Conservation (phyloP, 2,113 vertebrate species). For the Gobiocypris rarus region DNA sequence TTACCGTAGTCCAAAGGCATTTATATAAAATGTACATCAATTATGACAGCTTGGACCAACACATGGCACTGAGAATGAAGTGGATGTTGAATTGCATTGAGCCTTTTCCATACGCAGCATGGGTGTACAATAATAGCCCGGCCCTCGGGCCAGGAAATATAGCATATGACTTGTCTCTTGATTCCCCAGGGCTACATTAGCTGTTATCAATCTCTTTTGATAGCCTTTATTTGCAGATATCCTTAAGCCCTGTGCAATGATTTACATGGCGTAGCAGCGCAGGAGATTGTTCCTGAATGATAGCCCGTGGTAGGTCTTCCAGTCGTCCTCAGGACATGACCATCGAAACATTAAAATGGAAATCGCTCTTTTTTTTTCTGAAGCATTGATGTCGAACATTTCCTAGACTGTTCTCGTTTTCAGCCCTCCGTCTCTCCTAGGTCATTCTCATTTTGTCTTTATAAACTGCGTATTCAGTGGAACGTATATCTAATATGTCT, state of each 20-base stretch:
- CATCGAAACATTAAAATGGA: conserved; percentile 45
- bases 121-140: conserved; percentile 39
- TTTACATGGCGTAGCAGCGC: conserved; percentile 40
- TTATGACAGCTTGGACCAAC: conserved; percentile 44
- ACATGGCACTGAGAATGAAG: conserved; percentile 27
- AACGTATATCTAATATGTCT: conserved; percentile 9
- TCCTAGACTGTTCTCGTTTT: conserved; percentile 13
- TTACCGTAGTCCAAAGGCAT: conserved; percentile 25
- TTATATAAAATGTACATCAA: conserved; percentile 39
- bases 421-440: neutral
- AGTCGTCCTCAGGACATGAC: conserved; percentile 24
- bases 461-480: conserved; percentile 15
- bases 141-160: conserved; percentile 41
- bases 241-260: conserved; percentile 45
- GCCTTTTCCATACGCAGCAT: conserved; percentile 35
- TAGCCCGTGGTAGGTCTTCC: conserved; percentile 32
- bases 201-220: conserved; percentile 41
- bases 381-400: conserved; percentile 33
- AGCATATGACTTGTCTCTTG: conserved; percentile 41
- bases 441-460: conserved; percentile 29
- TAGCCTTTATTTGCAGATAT: conserved; percentile 49
- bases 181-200: conserved; percentile 39
- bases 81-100: conserved; percentile 42
- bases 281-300: conserved; percentile 42
- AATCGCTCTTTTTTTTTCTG: conserved; percentile 18